These are phyloP conservation scores for Oryzias melastigma DNA, from an alignment of 2,113 vertebrate genomes.

Conservation along the genomic window DNA sequence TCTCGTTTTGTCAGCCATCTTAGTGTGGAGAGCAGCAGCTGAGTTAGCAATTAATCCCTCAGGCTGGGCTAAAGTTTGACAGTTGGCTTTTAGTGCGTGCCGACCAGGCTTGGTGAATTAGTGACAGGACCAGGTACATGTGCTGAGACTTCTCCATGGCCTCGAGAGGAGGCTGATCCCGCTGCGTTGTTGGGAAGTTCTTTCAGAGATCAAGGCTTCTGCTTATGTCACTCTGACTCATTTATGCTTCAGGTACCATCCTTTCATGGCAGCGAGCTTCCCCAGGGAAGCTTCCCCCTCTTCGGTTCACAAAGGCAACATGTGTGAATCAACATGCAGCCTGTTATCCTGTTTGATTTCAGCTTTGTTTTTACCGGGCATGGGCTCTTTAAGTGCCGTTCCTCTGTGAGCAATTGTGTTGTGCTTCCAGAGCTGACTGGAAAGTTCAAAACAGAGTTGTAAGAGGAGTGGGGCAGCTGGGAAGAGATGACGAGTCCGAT, in stretches of 20 bases:
- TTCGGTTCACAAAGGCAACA: slow-evolving; percentile 49
- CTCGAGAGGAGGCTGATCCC: slow-evolving; percentile 55
- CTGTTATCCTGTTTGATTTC: slow-evolving; percentile 51
- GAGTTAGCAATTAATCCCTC: slow-evolving; percentile 68
- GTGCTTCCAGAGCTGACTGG: slow-evolving; percentile 23
- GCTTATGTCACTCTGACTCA: slow-evolving; percentile 75
- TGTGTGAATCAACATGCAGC: slow-evolving; percentile 40
- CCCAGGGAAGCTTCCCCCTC: slow-evolving; percentile 42
- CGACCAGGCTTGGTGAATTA: slow-evolving; percentile 41
- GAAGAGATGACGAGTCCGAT: slow-evolving; percentile 61
- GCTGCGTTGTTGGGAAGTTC: slow-evolving; percentile 36
- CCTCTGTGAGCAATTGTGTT: slow-evolving; percentile 22
- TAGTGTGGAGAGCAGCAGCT: slow-evolving; percentile 67
- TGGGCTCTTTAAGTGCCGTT: slow-evolving; percentile 5
- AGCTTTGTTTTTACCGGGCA: slow-evolving; percentile 17
- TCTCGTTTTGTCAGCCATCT: slow-evolving; percentile 69
- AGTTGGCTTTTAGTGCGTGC: slow-evolving; percentile 32
- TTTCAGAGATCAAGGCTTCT: slow-evolving; percentile 63
- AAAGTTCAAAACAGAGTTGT: slow-evolving; percentile 57
- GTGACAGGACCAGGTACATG: slow-evolving; percentile 55
- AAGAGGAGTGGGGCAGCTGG: slow-evolving; percentile 73
- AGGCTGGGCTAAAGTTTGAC: slow-evolving; percentile 52
- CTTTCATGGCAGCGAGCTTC: slow-evolving; percentile 71
- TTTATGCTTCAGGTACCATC: slow-evolving; percentile 68
- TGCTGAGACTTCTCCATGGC: slow-evolving; percentile 34